Evolutionary conservation across 2,888 invertebrate species (phyloP).

Genomic region (Drosophila neutralis): DNA sequence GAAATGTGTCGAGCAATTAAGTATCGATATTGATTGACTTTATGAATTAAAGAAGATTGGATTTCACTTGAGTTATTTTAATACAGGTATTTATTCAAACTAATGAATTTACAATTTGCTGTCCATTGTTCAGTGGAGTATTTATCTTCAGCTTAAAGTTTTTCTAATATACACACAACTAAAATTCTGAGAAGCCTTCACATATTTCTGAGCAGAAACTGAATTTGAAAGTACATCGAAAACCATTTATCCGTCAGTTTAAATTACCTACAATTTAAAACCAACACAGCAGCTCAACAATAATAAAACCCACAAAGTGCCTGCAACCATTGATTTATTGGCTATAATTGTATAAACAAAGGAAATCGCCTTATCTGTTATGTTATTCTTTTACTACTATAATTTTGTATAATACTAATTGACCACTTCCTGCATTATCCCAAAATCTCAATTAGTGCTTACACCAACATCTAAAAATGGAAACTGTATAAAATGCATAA

Average conservation of each 20-base stretch:
- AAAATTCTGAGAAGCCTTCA: not conserved
- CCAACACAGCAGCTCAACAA: not conserved
- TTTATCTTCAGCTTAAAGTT: not conserved
- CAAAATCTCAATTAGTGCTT: conserved; percentile 57
- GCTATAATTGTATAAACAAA: not conserved
- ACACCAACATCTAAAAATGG: conserved; percentile 49
- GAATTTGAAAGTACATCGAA: not conserved
- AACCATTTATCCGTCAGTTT: not conserved
- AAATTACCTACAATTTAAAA: not conserved
- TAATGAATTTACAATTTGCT: not conserved
- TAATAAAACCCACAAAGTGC: not conserved
- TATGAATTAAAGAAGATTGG: not conserved
- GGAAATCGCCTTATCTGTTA: not conserved
- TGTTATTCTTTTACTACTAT: conserved; percentile 7
- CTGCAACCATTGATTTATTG: conserved; percentile 4
- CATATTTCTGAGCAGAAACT: not conserved
- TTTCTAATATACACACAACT: not conserved
- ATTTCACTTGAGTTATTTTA: not conserved
- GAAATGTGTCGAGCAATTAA: conserved; percentile 18
- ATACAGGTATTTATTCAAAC: not conserved
- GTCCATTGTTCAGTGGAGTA: not conserved
- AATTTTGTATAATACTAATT: conserved; percentile 35
- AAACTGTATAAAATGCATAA: conserved; percentile 69
- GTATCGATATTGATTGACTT: not conserved
- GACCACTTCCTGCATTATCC: conserved; percentile 31